These are phyloP conservation scores for Rhodeus uyekii DNA, from an alignment of 2,797 vertebrate species.

Conservation along the genomic window DNA sequence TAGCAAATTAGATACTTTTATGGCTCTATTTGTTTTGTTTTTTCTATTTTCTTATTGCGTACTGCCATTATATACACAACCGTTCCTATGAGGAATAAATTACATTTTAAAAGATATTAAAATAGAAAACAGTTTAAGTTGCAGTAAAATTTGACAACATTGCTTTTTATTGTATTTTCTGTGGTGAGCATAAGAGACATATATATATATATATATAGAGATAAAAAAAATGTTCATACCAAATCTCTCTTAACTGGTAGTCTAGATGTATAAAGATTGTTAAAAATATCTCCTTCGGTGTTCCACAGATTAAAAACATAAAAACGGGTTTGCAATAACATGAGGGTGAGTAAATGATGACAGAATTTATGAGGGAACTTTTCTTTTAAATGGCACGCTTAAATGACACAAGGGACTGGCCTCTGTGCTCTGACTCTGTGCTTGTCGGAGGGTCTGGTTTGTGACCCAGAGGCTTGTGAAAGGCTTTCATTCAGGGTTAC, in stretches of 20 bases:
- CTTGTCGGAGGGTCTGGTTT: slow-evolving; percentile 26
- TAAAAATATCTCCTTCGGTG: not conserved
- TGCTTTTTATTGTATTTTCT: not conserved
- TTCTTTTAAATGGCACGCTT: slow-evolving; percentile 22
- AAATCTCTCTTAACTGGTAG: too few relatives aligned
- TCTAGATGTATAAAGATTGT: not conserved
- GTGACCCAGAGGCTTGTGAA: slow-evolving; percentile 14
- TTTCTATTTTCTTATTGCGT: too few relatives aligned
- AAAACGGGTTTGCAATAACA: not conserved
- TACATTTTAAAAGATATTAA: not conserved
- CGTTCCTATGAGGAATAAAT: too few relatives aligned
- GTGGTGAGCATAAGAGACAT: not conserved
- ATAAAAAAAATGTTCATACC: too few relatives aligned
- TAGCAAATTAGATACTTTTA: not conserved
- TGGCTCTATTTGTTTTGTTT: not conserved
- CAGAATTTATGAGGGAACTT: slow-evolving; percentile 8
- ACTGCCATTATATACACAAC: not conserved
- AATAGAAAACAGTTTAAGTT: not conserved
- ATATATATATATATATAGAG: too few relatives aligned
- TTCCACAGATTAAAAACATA: not conserved
- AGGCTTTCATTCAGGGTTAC: slow-evolving; percentile 35
- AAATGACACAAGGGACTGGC: not conserved
- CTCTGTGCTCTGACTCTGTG: not conserved
- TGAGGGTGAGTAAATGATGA: slow-evolving; percentile 1
- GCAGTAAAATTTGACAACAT: not conserved